phyloP scores from a whole-genome alignment of 2,888 invertebrate species.

The Erpobdella octoculata region DNA sequence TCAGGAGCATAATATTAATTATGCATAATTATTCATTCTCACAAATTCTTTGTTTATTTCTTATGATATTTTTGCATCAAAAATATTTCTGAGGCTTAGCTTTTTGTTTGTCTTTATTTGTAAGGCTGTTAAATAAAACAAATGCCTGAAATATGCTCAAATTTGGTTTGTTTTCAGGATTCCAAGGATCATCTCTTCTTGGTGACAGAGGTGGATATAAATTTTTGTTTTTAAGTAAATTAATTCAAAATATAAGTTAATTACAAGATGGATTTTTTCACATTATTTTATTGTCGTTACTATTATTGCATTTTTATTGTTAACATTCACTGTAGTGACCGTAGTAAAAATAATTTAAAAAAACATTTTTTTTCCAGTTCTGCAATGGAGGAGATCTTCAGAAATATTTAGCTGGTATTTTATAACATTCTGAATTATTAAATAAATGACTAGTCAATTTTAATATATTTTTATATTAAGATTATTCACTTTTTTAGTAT shows the following conservation, averaged over 20 bases:
- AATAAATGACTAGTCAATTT: no score
- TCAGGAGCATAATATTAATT: no score
- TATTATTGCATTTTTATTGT: not conserved
- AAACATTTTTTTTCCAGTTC: not conserved
- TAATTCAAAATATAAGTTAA: no score
- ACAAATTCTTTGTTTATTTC: not conserved
- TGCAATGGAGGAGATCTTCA: constrained; percentile 23
- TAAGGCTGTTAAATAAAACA: not conserved
- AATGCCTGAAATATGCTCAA: not conserved
- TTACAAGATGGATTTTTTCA: no score
- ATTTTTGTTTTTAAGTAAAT: not conserved
- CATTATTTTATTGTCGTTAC: not conserved
- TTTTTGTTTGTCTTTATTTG: no score
- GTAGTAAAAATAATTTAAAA: not conserved
- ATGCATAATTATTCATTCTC: not conserved
- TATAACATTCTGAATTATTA: not conserved
- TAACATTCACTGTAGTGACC: not conserved
- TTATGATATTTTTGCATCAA: not conserved
- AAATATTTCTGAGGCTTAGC: no score
- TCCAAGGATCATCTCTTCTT: constrained; percentile 1
- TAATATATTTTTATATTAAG: no score
- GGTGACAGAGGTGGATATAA: constrained; percentile 14
- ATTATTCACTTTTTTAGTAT: no score
- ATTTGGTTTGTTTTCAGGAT: not conserved
- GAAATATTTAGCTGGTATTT: constrained; percentile 4